Conservation (phyloP, 1,140 invertebrate genomes). For the Heliconius melpomene region DNA sequence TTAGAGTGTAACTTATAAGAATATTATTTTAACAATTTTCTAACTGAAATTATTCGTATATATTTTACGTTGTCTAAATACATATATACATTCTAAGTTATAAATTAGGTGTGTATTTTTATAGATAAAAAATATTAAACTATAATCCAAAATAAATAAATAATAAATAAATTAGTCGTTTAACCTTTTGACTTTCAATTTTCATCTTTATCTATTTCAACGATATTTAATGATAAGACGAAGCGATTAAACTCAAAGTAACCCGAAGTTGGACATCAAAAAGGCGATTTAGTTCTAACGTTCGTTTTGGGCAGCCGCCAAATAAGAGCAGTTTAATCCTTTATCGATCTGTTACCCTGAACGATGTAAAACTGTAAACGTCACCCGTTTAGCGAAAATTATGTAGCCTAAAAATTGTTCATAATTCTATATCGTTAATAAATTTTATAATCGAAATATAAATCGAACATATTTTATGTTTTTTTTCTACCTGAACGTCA, state of each 20-base stretch:
- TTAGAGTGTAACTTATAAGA: slow-evolving; percentile 24
- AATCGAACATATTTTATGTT: background rate
- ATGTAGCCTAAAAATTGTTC: background rate
- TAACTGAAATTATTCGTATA: background rate
- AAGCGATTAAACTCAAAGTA: slow-evolving; percentile 20
- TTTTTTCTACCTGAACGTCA: background rate
- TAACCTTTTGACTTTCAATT: background rate
- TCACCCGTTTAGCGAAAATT: background rate
- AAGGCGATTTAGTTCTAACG: slow-evolving; percentile 17
- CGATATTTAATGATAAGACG: slow-evolving; percentile 12
- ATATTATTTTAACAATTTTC: slow-evolving; percentile 18
- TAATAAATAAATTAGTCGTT: background rate
- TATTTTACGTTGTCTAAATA: background rate
- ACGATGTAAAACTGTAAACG: slow-evolving; percentile 14
- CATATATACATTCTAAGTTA: too few relatives aligned
- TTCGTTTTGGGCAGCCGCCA: slow-evolving; percentile 27
- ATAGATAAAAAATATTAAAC: too few relatives aligned
- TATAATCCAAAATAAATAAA: too few relatives aligned
- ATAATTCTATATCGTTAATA: background rate
- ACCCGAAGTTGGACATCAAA: slow-evolving; percentile 13
- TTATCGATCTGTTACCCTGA: slow-evolving; percentile 26
- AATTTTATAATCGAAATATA: background rate
- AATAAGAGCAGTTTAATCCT: slow-evolving; percentile 28
- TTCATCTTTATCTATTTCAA: background rate
- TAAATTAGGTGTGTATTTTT: too few relatives aligned